Conservation (phyloP, 2,888 invertebrate genomes). For the Caenorhabditis panamensis region DNA sequence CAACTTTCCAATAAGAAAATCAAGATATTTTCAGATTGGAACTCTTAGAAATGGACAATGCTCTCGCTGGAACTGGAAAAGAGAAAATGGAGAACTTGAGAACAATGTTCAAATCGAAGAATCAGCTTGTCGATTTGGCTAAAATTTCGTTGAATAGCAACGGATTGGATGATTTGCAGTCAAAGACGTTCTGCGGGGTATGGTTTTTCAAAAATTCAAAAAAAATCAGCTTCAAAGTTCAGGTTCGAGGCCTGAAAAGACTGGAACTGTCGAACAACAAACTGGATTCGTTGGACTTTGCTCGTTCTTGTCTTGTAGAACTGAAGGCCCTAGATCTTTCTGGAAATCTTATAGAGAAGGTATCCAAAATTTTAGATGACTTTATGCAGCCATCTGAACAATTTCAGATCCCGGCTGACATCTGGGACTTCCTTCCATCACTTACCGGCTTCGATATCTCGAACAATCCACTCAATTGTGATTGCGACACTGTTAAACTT, state of each 20-base stretch:
- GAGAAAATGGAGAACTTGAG: constrained; percentile 55
- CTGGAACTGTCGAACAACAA: constrained; percentile 66
- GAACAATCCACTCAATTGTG: constrained; percentile 70
- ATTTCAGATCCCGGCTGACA: constrained; percentile 58
- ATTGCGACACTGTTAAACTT: constrained; percentile 66
- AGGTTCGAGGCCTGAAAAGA: constrained; percentile 64
- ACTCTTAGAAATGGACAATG: constrained; percentile 65
- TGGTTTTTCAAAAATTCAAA: not conserved
- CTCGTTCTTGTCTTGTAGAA: constrained; percentile 58
- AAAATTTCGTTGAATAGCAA: constrained; percentile 64
- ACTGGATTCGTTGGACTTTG: constrained; percentile 62
- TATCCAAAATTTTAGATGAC: too few relatives aligned
- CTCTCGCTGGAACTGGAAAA: constrained; percentile 43
- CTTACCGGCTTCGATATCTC: constrained; percentile 69
- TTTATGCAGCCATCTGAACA: not conserved
- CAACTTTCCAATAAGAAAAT: not conserved
- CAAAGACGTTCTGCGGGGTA: constrained; percentile 69
- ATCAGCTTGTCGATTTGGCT: constrained; percentile 62
- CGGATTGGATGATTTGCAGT: constrained; percentile 53
- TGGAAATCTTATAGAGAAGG: constrained; percentile 61
- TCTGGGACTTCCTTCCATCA: constrained; percentile 68
- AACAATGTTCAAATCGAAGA: constrained; percentile 59
- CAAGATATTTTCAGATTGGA: constrained; percentile 45
- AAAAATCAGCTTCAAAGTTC: constrained; percentile 6
- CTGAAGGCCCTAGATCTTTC: constrained; percentile 64